Base-by-base conservation (phyloP, 1,140 invertebrate genomes). In the Heliothis virescens region DNA sequence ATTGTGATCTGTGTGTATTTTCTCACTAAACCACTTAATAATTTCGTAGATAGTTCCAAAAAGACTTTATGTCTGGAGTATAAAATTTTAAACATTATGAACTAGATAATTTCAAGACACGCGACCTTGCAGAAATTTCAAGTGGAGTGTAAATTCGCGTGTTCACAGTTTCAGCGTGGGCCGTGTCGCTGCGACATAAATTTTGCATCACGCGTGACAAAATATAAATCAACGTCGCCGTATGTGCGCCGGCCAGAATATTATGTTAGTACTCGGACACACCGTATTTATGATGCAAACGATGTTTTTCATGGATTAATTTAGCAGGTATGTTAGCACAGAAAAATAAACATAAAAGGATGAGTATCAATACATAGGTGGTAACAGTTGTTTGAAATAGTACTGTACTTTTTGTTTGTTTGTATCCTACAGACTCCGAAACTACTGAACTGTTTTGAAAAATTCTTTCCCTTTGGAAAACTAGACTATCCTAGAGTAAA, bases 91-190 rank as follows among this genome's bases (percentile, higher is more conserved):
- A 41, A 41, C 34, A 41, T 1, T 7, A 41, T 7, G 34, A 7
- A 41, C 4, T 41, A 41, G 26, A 15, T 26, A 29, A 62, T 21
- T 26, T 34, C 9, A 29, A 63, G 9, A 63, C 29, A 63, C 34
- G 62, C n/a, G 62, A 63, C n/a, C 62, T 63, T 63, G 62, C 62
- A 41, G 4, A 62, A 62, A 62, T 63, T 63, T 16, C 1, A 18
- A n/a, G 34, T 29, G 9, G 41, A 47, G 62, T 16, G 29, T 11
- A 63, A n/a, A 47, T 47, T 47, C n/a, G n/a, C 4, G 15, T 7
- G 34, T 26, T 26, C 34, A 18, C 62, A 63, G 16, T 55, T 18
- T 63, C 34, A 47, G 34, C 62, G 29, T 3, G 29, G 16, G 34
- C 34, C n/a, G 4, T 16, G 34, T 15, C 9, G 2, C 15, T 29